Percentiles rank a stretch among this genome's conserved stretches.
phyloP scores from a whole-genome alignment of 2,888 invertebrate species.

The Bembecia ichneumoniformis region DNA sequence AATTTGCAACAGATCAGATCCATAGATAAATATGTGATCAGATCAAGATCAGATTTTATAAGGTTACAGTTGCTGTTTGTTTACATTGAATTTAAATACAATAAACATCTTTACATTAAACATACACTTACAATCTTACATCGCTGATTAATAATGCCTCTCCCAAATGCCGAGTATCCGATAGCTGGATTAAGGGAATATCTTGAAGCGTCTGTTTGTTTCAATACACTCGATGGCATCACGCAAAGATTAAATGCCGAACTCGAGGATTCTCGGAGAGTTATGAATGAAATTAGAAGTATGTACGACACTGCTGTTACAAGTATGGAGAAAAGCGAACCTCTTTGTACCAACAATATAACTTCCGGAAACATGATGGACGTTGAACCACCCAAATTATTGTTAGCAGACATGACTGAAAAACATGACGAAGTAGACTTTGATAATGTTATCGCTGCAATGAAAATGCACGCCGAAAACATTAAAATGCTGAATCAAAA shows the following conservation, averaged over 20 bases:
- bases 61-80: too few relatives aligned
- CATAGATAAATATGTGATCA: too few relatives aligned
- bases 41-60: too few relatives aligned
- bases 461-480: constrained; percentile 46
- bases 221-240: constrained; percentile 46
- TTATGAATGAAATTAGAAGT: constrained; percentile 45
- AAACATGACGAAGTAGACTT: constrained; percentile 33
- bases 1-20: too few relatives aligned
- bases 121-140: too few relatives aligned
- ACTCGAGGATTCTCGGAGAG: constrained; percentile 43
- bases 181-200: constrained; percentile 34
- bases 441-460: constrained; percentile 36
- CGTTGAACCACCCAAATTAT: constrained; percentile 34
- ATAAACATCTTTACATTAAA: neutral
- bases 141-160: neutral
- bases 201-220: constrained; percentile 38
- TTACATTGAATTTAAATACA: too few relatives aligned
- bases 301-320: constrained; percentile 36
- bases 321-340: constrained; percentile 6
- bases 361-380: constrained; percentile 39
- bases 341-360: constrained; percentile 15
- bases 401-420: constrained; percentile 45
- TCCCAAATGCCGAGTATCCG: neutral
- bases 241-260: constrained; percentile 45
- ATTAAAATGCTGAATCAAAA: constrained; percentile 30